A percentile compares a stretch with the other conserved stretches of the same genome.
Evolutionary conservation across 2,113 vertebrate genomes (phyloP).

Genomic region (Zapornia atra): DNA sequence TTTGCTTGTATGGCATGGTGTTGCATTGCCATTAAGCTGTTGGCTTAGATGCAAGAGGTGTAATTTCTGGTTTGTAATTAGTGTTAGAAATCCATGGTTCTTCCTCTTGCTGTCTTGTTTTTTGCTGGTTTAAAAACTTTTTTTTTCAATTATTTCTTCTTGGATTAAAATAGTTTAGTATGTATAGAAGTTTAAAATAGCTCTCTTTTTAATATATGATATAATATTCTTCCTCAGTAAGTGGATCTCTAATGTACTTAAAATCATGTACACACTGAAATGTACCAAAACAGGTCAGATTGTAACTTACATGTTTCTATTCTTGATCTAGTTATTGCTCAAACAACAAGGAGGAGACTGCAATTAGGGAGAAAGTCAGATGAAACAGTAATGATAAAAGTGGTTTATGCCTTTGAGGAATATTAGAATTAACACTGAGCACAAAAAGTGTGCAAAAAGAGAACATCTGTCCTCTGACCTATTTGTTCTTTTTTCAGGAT

Average conservation of each 20-base stretch:
- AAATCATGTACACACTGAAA: background rate
- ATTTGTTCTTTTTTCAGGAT: background rate
- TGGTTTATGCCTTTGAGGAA: background rate
- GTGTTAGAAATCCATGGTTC: background rate
- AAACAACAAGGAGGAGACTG: background rate
- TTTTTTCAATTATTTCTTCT: background rate
- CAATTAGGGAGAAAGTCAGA: background rate
- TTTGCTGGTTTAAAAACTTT: background rate
- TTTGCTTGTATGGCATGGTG: background rate
- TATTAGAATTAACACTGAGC: background rate
- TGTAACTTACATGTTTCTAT: background rate
- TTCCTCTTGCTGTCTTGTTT: background rate
- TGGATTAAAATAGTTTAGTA: background rate
- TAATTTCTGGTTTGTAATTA: background rate
- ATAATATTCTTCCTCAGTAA: background rate
- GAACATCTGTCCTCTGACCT: background rate
- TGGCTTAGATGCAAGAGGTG: background rate
- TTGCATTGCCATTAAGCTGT: background rate
- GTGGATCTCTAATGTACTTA: background rate
- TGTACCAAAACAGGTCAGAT: background rate
- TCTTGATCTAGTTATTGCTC: background rate
- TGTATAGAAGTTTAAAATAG: background rate
- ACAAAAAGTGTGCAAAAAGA: background rate
- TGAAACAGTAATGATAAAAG: background rate
- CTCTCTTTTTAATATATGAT: background rate